phyloP scores from a whole-genome alignment of 2,797 vertebrate genomes.

The Clarias laeviceps region DNA sequence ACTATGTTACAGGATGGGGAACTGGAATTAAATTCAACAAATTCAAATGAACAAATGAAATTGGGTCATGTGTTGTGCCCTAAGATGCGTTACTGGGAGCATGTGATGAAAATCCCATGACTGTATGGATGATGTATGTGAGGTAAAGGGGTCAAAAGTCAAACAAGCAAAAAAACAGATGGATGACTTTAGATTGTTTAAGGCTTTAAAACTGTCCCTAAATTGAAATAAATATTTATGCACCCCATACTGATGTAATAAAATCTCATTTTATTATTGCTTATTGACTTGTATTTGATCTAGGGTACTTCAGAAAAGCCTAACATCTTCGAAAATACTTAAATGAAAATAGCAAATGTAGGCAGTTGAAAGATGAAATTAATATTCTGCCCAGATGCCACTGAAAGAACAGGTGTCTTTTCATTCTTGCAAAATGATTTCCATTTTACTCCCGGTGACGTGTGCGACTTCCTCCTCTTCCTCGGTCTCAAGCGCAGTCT shows the following conservation, averaged over 20 bases:
- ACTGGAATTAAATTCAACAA: background rate
- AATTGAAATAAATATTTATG: background rate
- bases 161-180: background rate
- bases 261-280: background rate
- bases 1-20: background rate
- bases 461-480: background rate
- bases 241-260: too few relatives aligned
- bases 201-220: background rate
- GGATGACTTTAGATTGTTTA: background rate
- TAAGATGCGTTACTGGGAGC: background rate
- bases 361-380: background rate
- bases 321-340: too few relatives aligned
- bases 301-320: background rate
- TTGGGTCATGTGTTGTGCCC: background rate
- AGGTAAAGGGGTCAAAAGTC: background rate
- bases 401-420: background rate
- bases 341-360: background rate
- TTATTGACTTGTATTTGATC: too few relatives aligned
- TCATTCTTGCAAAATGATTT: background rate
- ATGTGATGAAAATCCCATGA: background rate
- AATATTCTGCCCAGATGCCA: background rate
- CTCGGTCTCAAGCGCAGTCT: constrained; percentile 13
- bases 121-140: background rate
- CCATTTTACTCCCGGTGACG: background rate
- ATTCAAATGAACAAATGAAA: too few relatives aligned